Base-by-base conservation (phyloP, 2,888 invertebrate species). In the Allygus modestus region DNA sequence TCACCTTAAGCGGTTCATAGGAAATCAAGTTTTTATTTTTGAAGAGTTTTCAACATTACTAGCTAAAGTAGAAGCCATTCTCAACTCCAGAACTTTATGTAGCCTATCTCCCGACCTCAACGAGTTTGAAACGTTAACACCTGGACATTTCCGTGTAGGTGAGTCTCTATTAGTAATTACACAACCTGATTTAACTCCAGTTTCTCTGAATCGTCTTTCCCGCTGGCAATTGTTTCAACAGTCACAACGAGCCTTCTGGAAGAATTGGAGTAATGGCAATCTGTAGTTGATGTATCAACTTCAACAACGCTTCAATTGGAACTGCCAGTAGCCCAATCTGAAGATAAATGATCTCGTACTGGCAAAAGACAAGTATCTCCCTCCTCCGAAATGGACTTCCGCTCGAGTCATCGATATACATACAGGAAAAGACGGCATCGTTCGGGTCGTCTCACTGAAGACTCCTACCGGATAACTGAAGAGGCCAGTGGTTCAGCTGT, bases 41-140 rank as follows among this genome's bases (percentile, higher is more conserved):
- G 89, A 90, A 81, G 89, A 90, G 71, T 84, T 89, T n/a, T 79
- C 87, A 20, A 90, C 89, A 0, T 15, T 89, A 7, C 33, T 89
- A n/a, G 87, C 87, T 31, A 89, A 89, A 86, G 88, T 89, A 37
- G 89, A 89, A 85, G 87, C 88, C 0, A 87, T 88, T n/a, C 79
- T 89, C 0, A 89, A 90, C 81, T 89, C 89, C 0, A 84, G 89
- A 12, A 89, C 89, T 11, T 51, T 89, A 5, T 87, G 84, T 23
- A 43, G 86, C 23, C 43, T 82, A 9, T 69, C 82, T 20, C 28
- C 37, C 23, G 33, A 65, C 31, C 82, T 71, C 4, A 69, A 33
- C 41, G 82, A 71, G 46, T 43, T 31, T 71, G 28, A 61, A 11
- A 37, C 58, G 4, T 71, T 65, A 0, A 82, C 43, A 28, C 82